A percentile compares a stretch with the other conserved stretches of the same genome.
phyloP scores from a whole-genome alignment of 2,113 vertebrate species.

The Leptodactylus fuscus region DNA sequence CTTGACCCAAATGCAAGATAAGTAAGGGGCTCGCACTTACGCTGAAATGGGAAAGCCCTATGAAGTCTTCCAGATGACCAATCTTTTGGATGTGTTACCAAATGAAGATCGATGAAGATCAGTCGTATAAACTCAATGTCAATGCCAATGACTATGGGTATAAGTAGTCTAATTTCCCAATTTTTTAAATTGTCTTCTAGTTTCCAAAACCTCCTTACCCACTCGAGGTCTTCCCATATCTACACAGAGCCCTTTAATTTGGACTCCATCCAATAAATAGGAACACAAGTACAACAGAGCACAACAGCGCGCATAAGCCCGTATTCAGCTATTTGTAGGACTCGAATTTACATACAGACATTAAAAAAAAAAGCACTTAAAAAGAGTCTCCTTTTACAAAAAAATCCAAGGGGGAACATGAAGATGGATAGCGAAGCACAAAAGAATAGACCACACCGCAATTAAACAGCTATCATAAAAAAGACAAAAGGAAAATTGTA shows the following conservation, averaged over 20 bases:
- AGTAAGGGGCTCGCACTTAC: too few relatives aligned
- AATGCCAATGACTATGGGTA: too few relatives aligned
- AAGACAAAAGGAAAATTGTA: conserved; percentile 53
- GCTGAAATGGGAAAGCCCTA: too few relatives aligned
- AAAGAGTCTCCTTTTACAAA: conserved; percentile 43
- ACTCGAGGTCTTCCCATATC: neutral
- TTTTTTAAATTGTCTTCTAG: neutral
- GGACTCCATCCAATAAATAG: neutral
- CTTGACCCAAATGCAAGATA: too few relatives aligned
- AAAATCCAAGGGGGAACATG: conserved; percentile 48
- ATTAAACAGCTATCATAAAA: conserved; percentile 54
- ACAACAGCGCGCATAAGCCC: neutral
- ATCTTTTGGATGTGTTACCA: too few relatives aligned
- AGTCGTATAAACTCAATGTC: too few relatives aligned
- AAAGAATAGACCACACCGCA: conserved; percentile 56
- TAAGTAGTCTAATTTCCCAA: too few relatives aligned
- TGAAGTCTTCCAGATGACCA: too few relatives aligned
- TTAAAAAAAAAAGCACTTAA: conserved; percentile 25
- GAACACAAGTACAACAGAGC: neutral
- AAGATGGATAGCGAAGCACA: conserved; percentile 44
- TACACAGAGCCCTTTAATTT: neutral
- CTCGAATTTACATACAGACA: conserved; percentile 37
- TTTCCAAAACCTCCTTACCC: neutral
- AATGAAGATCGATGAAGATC: too few relatives aligned
- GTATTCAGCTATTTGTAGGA: conserved; percentile 10